Conservation (phyloP, 2,797 vertebrate species). For the Hydrocynus forskahlii region DNA sequence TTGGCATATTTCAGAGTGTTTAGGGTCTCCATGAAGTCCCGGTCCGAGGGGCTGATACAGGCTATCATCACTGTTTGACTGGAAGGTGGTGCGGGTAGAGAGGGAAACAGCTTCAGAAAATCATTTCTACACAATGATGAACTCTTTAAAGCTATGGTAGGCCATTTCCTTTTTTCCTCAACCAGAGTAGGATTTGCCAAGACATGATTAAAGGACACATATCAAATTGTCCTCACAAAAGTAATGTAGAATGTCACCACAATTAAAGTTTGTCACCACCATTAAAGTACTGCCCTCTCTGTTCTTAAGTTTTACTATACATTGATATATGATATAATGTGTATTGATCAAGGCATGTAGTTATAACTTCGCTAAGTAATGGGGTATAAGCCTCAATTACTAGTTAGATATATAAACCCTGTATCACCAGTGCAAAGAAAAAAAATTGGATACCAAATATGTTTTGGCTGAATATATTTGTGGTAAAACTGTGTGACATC, state of each 20-base stretch:
- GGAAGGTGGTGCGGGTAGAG: conserved; percentile 35
- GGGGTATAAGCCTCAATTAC: too few relatives aligned
- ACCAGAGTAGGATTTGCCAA: neutral
- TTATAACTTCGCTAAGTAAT: too few relatives aligned
- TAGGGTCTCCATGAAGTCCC: conserved; percentile 98
- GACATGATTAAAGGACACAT: neutral
- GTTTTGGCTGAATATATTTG: neutral
- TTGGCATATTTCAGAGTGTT: conserved; percentile 96
- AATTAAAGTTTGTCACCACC: too few relatives aligned
- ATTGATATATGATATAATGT: too few relatives aligned
- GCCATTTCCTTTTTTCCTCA: too few relatives aligned
- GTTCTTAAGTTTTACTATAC: neutral
- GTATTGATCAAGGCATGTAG: neutral
- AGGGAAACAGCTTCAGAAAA: neutral
- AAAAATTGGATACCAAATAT: neutral
- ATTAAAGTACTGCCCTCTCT: too few relatives aligned
- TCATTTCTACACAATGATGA: neutral
- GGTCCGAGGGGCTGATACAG: conserved; percentile 95
- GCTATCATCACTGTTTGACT: conserved; percentile 99
- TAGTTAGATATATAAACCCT: too few relatives aligned
- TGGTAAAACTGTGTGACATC: neutral
- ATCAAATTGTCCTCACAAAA: too few relatives aligned
- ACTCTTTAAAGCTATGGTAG: neutral
- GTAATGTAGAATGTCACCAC: too few relatives aligned
- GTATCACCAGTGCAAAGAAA: too few relatives aligned